Evolutionary conservation across 2,888 invertebrate genomes (phyloP).

Genomic region (Mythimna impura): DNA sequence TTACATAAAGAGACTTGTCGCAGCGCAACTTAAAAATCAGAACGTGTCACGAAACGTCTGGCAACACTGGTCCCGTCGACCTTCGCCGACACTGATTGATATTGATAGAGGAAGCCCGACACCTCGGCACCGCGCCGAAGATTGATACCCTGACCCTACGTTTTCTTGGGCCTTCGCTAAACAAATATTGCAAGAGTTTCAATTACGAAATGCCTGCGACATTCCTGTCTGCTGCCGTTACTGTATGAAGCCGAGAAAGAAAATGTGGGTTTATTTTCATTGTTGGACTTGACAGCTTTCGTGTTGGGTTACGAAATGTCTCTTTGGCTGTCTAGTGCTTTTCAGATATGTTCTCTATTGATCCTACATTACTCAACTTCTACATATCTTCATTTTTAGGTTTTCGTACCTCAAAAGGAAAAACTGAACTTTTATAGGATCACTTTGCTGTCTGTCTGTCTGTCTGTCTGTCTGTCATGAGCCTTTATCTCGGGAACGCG

Average conservation of each 20-base stretch:
- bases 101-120: slow-evolving; percentile 78
- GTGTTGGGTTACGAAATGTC: slow-evolving; percentile 10
- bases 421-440: too few species aligned
- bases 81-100: slow-evolving; percentile 80
- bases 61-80: slow-evolving; percentile 54
- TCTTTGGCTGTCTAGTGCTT: neutral
- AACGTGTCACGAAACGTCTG: slow-evolving; percentile 53
- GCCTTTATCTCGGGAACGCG: too few species aligned
- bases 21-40: slow-evolving; percentile 45
- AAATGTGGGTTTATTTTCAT: slow-evolving; percentile 34
- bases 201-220: slow-evolving; percentile 55
- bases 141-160: slow-evolving; percentile 68
- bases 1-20: slow-evolving; percentile 44
- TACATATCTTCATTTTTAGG: too few species aligned
- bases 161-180: slow-evolving; percentile 50
- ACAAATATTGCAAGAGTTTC: slow-evolving; percentile 58
- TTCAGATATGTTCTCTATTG: neutral
- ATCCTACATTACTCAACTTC: neutral
- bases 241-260: slow-evolving; percentile 13
- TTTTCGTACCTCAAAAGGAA: too few species aligned
- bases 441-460: too few species aligned
- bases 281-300: slow-evolving; percentile 32
- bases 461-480: too few species aligned
- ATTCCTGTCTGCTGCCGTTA: slow-evolving; percentile 25
- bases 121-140: slow-evolving; percentile 64